Conservation (phyloP, 2,888 invertebrate genomes). For the Melipona bicolor region DNA sequence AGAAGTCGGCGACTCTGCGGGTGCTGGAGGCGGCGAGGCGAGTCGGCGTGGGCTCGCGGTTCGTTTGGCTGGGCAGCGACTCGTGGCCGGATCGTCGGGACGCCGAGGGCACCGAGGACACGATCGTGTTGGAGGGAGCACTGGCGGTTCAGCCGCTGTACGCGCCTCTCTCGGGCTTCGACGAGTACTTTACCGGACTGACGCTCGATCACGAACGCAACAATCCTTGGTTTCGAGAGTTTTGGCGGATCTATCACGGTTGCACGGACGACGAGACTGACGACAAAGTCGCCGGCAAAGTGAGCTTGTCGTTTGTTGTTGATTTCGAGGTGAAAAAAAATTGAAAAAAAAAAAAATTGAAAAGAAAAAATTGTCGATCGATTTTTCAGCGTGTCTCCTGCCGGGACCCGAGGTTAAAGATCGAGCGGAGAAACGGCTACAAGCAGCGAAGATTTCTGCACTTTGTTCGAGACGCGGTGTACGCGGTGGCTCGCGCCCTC, state of each 20-base stretch:
- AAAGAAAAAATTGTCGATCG: rapidly evolving
- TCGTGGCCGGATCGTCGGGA: conserved; percentile 83
- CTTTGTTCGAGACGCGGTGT: conserved; percentile 86
- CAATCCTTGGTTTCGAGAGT: conserved; percentile 86
- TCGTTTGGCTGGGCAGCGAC: conserved; percentile 86
- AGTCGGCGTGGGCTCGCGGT: conserved; percentile 76
- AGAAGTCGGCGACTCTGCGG: conserved; percentile 83
- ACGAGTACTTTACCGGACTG: conserved; percentile 84
- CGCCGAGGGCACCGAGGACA: conserved; percentile 71
- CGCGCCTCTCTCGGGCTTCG: conserved; percentile 84
- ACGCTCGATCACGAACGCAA: conserved; percentile 76
- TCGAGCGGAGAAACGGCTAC: conserved; percentile 74
- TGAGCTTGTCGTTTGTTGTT: neutral
- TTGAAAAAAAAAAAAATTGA: no score
- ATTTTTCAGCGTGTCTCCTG: conserved; percentile 33
- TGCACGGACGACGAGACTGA: conserved; percentile 48
- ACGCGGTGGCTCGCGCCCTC: conserved; percentile 85
- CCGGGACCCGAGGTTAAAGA: conserved; percentile 60
- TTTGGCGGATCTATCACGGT: conserved; percentile 84
- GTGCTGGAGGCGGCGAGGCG: conserved; percentile 84
- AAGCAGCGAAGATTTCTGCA: conserved; percentile 84
- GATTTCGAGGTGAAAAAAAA: no score
- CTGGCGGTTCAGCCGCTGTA: conserved; percentile 86
- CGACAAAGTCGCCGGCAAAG: neutral
- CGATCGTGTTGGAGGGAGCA: conserved; percentile 84